These are phyloP conservation scores for Simalia tracyae DNA, from an alignment of 2,797 vertebrate species.

Conservation along the genomic window DNA sequence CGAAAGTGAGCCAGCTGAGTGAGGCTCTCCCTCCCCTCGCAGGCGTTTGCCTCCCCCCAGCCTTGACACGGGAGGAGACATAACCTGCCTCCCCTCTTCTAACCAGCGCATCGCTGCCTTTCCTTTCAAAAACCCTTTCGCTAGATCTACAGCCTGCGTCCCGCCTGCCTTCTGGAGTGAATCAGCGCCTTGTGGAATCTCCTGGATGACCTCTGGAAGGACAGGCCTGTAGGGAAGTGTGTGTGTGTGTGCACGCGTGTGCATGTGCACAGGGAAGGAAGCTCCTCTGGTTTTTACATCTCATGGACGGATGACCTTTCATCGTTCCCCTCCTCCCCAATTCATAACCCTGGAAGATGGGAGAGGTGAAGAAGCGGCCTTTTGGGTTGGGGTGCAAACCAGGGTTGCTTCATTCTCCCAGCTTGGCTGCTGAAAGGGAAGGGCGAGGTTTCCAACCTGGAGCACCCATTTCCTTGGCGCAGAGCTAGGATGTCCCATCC, in stretches of 20 bases:
- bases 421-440: not conserved
- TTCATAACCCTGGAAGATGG: not conserved
- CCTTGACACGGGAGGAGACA: not conserved
- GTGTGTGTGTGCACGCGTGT: too few relatives aligned
- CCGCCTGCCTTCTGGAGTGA: not conserved
- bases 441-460: not conserved
- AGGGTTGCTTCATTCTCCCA: too few relatives aligned
- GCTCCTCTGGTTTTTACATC: not conserved
- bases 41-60: too few relatives aligned
- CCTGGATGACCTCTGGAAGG: not conserved
- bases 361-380: not conserved
- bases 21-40: too few relatives aligned
- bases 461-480: too few relatives aligned
- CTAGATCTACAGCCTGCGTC: not conserved
- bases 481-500: too few relatives aligned
- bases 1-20: fast-evolving
- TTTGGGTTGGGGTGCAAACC: not conserved
- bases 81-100: not conserved
- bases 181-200: not conserved
- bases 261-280: too few relatives aligned
- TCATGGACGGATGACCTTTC: not conserved
- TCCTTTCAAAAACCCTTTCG: not conserved
- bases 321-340: not conserved
- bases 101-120: not conserved
- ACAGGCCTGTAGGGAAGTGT: not conserved